A percentile compares a stretch with the other conserved stretches of the same genome.
Evolutionary conservation across 2,113 vertebrate species (phyloP).

Genomic region (Odontesthes bonariensis): DNA sequence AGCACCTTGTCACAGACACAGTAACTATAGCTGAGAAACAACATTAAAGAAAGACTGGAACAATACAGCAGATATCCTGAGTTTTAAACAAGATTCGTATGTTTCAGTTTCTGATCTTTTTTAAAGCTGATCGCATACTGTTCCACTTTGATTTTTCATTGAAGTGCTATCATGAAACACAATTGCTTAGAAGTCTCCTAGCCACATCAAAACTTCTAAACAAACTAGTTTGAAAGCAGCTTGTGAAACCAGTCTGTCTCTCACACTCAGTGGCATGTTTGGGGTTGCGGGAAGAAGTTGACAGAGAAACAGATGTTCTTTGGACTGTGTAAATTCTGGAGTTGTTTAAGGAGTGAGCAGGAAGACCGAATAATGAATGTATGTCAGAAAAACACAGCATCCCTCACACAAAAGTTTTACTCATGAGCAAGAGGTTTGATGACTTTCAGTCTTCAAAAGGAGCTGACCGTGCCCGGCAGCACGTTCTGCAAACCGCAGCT

Average conservation of each 20-base stretch:
- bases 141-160: conserved; percentile 24
- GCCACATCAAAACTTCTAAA: conserved; percentile 51
- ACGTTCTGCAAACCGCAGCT: conserved; percentile 61
- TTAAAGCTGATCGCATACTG: conserved; percentile 33
- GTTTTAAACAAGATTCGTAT: conserved; percentile 20
- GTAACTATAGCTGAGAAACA: background rate
- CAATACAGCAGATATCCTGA: conserved; percentile 8
- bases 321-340: conserved; percentile 53
- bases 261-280: conserved; percentile 15
- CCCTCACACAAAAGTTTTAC: conserved; percentile 33
- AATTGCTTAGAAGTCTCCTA: conserved; percentile 20
- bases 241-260: conserved; percentile 12
- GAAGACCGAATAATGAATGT: conserved; percentile 71
- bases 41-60: conserved; percentile 23
- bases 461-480: conserved; percentile 40
- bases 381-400: conserved; percentile 35
- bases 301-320: conserved; percentile 73
- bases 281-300: conserved; percentile 27
- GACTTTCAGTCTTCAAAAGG: conserved; percentile 65
- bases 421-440: conserved; percentile 4
- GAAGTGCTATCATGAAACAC: conserved; percentile 9
- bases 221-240: conserved; percentile 45
- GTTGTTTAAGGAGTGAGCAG: conserved; percentile 61
- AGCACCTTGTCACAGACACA: conserved; percentile 31
- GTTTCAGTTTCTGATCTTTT: conserved; percentile 22